A percentile compares a stretch with the other conserved stretches of the same genome.
Conservation (phyloP, 2,113 vertebrate genomes). For the Ochotona curzoniae region DNA sequence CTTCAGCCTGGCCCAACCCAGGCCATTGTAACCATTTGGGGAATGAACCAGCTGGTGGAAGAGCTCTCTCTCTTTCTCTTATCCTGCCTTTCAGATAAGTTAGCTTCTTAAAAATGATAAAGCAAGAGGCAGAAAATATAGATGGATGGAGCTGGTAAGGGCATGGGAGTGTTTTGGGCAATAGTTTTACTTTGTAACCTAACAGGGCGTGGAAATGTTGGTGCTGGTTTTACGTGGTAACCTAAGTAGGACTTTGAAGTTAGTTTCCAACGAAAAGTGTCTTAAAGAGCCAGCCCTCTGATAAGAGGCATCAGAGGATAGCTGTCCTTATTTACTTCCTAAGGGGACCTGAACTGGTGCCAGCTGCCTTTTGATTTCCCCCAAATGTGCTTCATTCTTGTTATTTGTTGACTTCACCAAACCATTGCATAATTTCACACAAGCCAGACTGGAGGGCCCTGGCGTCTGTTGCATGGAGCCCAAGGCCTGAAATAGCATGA, state of each 20-base stretch:
- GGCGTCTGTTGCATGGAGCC: constrained; percentile 59
- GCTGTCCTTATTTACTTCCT: constrained; percentile 48
- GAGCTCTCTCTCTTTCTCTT: too few relatives aligned
- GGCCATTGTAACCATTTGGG: too few relatives aligned
- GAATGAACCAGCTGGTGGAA: too few relatives aligned
- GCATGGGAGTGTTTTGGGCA: background rate
- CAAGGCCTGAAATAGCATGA: constrained; percentile 73
- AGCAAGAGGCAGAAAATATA: background rate
- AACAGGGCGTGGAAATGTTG: background rate
- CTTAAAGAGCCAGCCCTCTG: constrained; percentile 11
- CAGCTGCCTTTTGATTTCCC: constrained; percentile 66
- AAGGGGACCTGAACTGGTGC: constrained; percentile 13
- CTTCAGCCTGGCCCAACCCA: too few relatives aligned
- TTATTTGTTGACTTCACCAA: constrained; percentile 81
- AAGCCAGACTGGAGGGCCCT: constrained; percentile 65
- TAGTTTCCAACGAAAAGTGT: background rate
- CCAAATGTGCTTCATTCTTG: constrained; percentile 59
- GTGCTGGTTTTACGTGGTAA: background rate
- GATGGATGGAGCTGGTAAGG: background rate
- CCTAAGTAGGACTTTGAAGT: background rate
- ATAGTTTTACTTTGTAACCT: background rate
- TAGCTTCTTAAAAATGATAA: background rate
- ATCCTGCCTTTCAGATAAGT: too few relatives aligned
- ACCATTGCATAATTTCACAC: constrained; percentile 74
- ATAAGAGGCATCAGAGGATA: constrained; percentile 56